Percentiles rank a stretch among this genome's conserved stretches.
Evolutionary conservation across 2,113 vertebrate genomes (phyloP).

Genomic region (Athene cunicularia): DNA sequence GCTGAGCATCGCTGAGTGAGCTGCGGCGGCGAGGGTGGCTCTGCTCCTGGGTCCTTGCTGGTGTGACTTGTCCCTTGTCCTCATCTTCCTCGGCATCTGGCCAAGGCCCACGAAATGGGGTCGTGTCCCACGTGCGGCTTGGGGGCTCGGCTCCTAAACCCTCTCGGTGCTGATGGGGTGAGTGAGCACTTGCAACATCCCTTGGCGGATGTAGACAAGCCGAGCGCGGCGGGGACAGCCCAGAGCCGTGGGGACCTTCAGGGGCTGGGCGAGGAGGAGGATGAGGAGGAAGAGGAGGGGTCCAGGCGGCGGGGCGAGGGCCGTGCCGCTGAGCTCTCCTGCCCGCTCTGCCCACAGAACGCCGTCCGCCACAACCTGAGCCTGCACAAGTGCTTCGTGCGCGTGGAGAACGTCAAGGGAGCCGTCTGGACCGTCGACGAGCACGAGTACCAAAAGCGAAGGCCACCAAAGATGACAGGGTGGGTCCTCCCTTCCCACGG

Average conservation of each 20-base stretch:
- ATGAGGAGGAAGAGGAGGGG: not conserved
- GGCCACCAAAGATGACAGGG: conserved; percentile 99
- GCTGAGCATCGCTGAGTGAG: not conserved
- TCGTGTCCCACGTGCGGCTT: fast-evolving
- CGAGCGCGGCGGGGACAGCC: not conserved
- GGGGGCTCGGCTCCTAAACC: not conserved
- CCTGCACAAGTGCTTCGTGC: conserved; percentile 99
- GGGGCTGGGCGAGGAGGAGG: not conserved
- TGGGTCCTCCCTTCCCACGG: not conserved
- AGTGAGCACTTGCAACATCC: not conserved
- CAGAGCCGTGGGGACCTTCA: fast-evolving
- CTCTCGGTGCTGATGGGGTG: fast-evolving
- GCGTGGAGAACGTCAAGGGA: conserved; percentile 98
- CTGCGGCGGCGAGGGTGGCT: not conserved
- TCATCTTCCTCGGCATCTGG: not conserved
- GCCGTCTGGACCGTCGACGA: conserved; percentile 99
- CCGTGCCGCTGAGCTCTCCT: fast-evolving
- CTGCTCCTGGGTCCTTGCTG: not conserved
- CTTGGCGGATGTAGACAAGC: not conserved
- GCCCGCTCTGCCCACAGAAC: conserved; percentile 77
- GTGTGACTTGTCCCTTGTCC: not conserved
- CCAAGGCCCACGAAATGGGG: fast-evolving
- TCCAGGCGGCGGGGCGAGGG: fast-evolving
- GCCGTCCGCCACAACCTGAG: conserved; percentile 99
- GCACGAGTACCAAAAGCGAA: conserved; percentile 99